Base-by-base conservation (phyloP, 1,140 invertebrate genomes). In the Cyclina sinensis region DNA sequence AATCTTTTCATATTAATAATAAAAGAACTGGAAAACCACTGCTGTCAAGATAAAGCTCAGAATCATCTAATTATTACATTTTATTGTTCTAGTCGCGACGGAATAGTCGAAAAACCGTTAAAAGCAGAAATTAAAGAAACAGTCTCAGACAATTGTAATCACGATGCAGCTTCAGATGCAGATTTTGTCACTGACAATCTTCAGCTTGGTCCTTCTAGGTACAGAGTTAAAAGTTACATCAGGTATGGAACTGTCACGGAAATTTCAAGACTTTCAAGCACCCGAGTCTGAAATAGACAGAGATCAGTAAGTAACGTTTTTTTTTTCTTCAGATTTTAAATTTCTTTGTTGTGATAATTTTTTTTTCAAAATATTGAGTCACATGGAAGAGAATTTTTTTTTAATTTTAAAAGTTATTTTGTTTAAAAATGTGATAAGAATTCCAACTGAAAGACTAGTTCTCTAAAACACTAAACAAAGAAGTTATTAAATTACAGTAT, bases 181-280 rank as follows among this genome's bases (percentile, higher is more conserved):
- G 30, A n/a, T 65, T 21, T 4, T 70, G 18, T 70, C 65, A 14
- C n/a, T 70, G 65, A n/a, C 65, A 70, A 37, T 70, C 14, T 37
- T 70, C 2, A 70, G 32, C 37, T 16, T 37, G 37, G 9, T 70
- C 37, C 32, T 70, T 11, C 14, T 70, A 27, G 35, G 65, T 37
- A 18, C 21, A 70, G 21, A 70, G 12, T 30, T 65, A 65, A 65
- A 35, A 11, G 35, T 70, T 11, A 70, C 65, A 39, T 70, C 32
- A 14, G 65, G 65, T 70, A 70, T 70, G 65, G 32, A 70, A 70
- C 65, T 70, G 65, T 37, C 65, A 7, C 2, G 32, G 32, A 39
- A 30, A 27, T 70, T 70, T 70, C 65, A 35, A 5, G 65, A 39
- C 32, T 70, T 5, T 16, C 7, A 70, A 37, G 12, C 32, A n/a